Evolutionary conservation across 2,797 vertebrate species (phyloP).

Genomic region (Lepus townsendii): DNA sequence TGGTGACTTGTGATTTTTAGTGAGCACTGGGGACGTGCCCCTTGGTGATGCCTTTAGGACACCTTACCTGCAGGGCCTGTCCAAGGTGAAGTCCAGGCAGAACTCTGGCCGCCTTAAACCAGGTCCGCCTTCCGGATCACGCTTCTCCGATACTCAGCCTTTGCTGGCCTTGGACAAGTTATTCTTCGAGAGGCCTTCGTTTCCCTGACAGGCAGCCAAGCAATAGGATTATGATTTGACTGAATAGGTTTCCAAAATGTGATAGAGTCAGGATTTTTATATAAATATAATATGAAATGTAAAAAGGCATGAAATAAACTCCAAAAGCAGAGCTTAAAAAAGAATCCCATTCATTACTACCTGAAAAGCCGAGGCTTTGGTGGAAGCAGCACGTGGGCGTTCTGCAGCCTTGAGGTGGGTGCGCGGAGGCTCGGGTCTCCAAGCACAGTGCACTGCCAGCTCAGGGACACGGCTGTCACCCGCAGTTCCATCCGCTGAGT

Average conservation of each 20-base stretch:
- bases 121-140: slow-evolving; percentile 7
- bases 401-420: not conserved
- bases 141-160: slow-evolving; percentile 21
- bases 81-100: not conserved
- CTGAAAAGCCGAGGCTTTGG: not conserved
- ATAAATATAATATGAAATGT: slow-evolving; percentile 47
- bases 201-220: slow-evolving; percentile 35
- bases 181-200: slow-evolving; percentile 6
- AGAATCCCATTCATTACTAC: slow-evolving; percentile 40
- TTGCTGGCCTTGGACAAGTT: slow-evolving; percentile 51
- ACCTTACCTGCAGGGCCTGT: not conserved
- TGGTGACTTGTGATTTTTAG: not conserved
- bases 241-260: slow-evolving; percentile 58
- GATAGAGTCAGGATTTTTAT: slow-evolving; percentile 46
- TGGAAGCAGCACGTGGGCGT: accelerated
- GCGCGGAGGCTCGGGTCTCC: not conserved
- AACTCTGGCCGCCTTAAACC: not conserved
- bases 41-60: not conserved
- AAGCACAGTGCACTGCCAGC: not conserved
- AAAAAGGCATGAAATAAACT: slow-evolving; percentile 61
- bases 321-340: slow-evolving; percentile 46
- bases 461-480: not conserved
- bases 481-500: not conserved
- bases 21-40: not conserved
- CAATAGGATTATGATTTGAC: slow-evolving; percentile 61